These are phyloP conservation scores for Sebastiscus albofasciatus DNA, from an alignment of 2,797 vertebrate genomes.

Conservation along the genomic window DNA sequence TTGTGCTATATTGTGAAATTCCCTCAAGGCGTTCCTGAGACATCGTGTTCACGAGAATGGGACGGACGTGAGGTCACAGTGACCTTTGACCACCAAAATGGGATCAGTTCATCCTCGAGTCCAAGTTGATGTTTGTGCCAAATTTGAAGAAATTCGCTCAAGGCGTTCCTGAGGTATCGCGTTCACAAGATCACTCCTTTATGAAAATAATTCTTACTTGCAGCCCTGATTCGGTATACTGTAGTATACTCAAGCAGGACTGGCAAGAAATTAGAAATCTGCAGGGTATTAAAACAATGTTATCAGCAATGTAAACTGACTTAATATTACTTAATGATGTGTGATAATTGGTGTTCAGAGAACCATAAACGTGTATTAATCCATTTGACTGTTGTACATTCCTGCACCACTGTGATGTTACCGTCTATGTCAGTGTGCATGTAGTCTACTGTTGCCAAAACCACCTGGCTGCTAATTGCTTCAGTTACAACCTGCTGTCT, in stretches of 20 bases:
- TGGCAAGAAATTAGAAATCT: neutral
- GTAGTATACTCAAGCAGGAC: neutral
- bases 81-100: neutral
- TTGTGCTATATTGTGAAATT: neutral
- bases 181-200: neutral
- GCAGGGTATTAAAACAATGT: neutral
- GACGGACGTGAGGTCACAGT: neutral
- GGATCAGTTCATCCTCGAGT: neutral
- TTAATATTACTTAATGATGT: neutral
- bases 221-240: neutral
- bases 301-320: neutral
- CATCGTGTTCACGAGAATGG: neutral
- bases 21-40: neutral
- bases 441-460: constrained; percentile 8
- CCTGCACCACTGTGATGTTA: neutral
- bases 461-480: constrained; percentile 47
- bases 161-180: too few species aligned
- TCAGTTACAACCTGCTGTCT: constrained; percentile 36
- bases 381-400: neutral
- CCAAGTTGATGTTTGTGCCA: neutral
- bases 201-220: neutral
- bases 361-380: neutral
- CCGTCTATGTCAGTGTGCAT: neutral
- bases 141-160: neutral
- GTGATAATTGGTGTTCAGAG: neutral